Evolutionary conservation across 2,888 invertebrate genomes (phyloP), one percentile per base, ranked within the genome.

Genomic region (Stenodera caucasica): DNA sequence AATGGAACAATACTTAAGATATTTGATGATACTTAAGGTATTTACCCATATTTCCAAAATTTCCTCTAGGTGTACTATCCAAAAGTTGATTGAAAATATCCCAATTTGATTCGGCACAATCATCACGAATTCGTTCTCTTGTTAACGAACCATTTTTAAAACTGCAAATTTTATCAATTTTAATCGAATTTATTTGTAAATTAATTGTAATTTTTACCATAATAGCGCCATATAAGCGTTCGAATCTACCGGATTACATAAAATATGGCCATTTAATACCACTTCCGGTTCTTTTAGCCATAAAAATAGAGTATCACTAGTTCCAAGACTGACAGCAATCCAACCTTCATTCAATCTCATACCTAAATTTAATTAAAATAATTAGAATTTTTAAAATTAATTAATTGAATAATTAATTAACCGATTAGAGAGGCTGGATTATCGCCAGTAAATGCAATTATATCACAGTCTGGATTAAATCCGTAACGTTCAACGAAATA

Each of bases 61-160:
- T 98, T 18, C 98, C 98, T 60, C 93, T 84, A 0, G 94, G 93
- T 0, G 96, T 94, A 21, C 89, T 86, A 21, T 89, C 85, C 37
- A 98, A 80, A 50, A 95, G 78, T 70, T 92, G 88, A 73, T 89
- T 89, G 77, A 98, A 97, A 23, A 86, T 86, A 1, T 90, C 86
- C 98, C 98, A 97, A 56, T 88, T 90, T 11, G 86, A 85, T 33
- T 88, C 89, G 0, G 90, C 91, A 58, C 89, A 85, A 15, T 84
- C 80, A 74, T 92, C 86, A 55, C 93, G 82, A 56, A 96, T 90
- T 72, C 88, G 83, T 82, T 98, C 96, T 14, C 98, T 83, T 0
- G 94, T 94, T 21, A 97, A 80, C 0, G 97, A 96, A 0, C 97
- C 98, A 82, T 98, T 98, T 77, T 96, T 92, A 78, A 91, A 94